These are phyloP conservation scores for Artemia franciscana DNA, from an alignment of 1,140 invertebrate genomes.

Conservation along the genomic window DNA sequence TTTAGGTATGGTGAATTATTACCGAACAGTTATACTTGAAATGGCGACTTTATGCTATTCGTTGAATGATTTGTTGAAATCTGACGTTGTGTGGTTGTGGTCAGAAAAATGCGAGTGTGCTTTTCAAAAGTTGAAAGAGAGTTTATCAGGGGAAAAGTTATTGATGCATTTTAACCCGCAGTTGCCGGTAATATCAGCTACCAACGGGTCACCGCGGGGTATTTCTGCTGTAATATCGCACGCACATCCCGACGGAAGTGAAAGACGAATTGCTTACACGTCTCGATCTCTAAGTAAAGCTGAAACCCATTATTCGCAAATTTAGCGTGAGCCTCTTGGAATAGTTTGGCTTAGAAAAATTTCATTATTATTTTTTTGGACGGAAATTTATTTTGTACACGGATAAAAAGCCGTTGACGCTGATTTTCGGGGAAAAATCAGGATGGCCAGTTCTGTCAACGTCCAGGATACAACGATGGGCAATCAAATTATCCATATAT, in stretches of 20 bases:
- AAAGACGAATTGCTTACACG: not conserved
- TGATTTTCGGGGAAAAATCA: conserved; percentile 20
- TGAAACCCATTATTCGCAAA: conserved; percentile 19
- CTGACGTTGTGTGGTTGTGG: conserved; percentile 8
- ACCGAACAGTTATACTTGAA: conserved; percentile 21
- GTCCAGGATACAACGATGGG: conserved; percentile 19
- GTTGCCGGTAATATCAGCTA: conserved; percentile 24
- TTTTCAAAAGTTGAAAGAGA: conserved; percentile 8
- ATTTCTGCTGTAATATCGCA: conserved; percentile 24
- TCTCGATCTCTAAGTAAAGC: conserved; percentile 3
- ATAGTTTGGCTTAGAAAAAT: conserved; percentile 20
- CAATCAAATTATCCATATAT: conserved; percentile 17
- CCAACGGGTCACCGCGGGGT: conserved; percentile 20
- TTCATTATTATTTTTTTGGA: conserved; percentile 18
- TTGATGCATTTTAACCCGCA: conserved; percentile 21
- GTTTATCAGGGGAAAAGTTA: not conserved
- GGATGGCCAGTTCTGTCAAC: conserved; percentile 17
- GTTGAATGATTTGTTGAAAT: conserved; percentile 16
- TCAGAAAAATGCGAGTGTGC: conserved; percentile 5
- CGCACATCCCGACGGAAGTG: conserved; percentile 12
- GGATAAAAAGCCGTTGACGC: conserved; percentile 25
- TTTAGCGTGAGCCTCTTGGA: conserved; percentile 21
- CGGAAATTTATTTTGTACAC: conserved; percentile 23
- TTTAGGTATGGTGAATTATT: conserved; percentile 21
- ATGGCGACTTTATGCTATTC: conserved; percentile 18